phyloP scores from a whole-genome alignment of 2,113 vertebrate species.

The Hemibagrus wyckioides region DNA sequence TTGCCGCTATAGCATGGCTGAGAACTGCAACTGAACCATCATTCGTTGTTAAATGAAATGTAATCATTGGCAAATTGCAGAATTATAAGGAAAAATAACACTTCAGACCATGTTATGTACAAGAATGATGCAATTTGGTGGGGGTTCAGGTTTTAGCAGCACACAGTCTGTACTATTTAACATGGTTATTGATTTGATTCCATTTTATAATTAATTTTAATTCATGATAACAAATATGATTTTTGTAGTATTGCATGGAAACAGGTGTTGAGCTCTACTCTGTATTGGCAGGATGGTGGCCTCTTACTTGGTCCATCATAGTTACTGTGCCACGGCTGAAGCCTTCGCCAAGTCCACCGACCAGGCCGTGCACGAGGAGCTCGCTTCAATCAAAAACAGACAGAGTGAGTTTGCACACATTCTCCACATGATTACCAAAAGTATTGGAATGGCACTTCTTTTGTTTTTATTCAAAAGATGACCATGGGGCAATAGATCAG shows the following conservation, averaged over 20 bases:
- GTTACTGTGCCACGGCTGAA: slow-evolving; percentile 97
- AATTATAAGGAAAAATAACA: background rate
- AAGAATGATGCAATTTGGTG: background rate
- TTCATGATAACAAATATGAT: background rate
- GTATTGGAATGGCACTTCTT: background rate
- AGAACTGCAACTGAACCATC: background rate
- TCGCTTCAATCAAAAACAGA: slow-evolving; percentile 98
- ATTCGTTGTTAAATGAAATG: background rate
- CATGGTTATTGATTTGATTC: background rate
- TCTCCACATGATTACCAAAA: no score
- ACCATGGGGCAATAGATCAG: no score
- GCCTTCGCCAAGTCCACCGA: slow-evolving; percentile 98
- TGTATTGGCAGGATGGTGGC: slow-evolving; percentile 90
- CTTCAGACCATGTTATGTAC: background rate
- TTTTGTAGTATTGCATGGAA: background rate
- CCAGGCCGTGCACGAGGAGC: slow-evolving; percentile 97
- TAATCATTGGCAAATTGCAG: background rate
- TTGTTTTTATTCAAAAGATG: background rate
- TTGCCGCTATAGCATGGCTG: no score
- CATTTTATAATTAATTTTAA: background rate
- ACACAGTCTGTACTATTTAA: background rate
- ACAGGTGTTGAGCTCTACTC: slow-evolving; percentile 40
- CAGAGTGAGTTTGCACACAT: slow-evolving; percentile 83
- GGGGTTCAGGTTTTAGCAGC: background rate
- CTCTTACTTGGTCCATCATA: slow-evolving; percentile 97